Evolutionary conservation across 2,888 invertebrate genomes (phyloP), one percentile per base, ranked within the genome.

Genomic region (Nymphalis polychloros): DNA sequence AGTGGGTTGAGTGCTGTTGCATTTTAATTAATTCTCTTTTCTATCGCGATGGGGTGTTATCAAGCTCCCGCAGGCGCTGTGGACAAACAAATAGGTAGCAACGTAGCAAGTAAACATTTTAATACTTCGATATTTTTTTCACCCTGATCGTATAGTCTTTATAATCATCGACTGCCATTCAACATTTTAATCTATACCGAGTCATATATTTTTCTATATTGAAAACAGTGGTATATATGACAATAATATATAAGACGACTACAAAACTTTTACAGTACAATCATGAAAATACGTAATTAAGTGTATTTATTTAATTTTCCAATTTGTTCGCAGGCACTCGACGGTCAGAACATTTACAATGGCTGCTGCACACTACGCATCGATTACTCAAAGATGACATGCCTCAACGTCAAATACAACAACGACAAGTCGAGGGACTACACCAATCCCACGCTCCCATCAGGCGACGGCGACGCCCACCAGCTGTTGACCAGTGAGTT

Each of bases 391-490:
- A 99, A 99, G 93, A 95, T 99, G 95, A 97, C 97, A 81, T 98
- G 97, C 80, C 94, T 99, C 81, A 99, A 99, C 93, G 99, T 99
- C 79, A 98, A 99, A 91, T 99, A 98, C 94, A 99, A 99, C 94
- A 99, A 99, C 93, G 99, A 99, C 94, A 99, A 99, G 93, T 98
- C 98, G 72, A 95, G 99, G 72, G 99, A 99, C 93, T 99, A 98
- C 94, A 99, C 99, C 80, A 99, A 99, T 93, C 99, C 99, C 64
- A 97, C 96, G 86, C 95, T 99, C 86, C 99, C 99, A 8, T 97
- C 98, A 64, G 99, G 99, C 63, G 99, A 99, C 78, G 94, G 94
- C 31, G 94, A 94, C 74, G 87, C 91, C 64, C 94, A 94, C 81
- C 93, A 94, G 79, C 93, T 94, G 82, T 93, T 95, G 80, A 95